Conservation (phyloP, 2,888 invertebrate species). For the Malthinus flaveolus region DNA sequence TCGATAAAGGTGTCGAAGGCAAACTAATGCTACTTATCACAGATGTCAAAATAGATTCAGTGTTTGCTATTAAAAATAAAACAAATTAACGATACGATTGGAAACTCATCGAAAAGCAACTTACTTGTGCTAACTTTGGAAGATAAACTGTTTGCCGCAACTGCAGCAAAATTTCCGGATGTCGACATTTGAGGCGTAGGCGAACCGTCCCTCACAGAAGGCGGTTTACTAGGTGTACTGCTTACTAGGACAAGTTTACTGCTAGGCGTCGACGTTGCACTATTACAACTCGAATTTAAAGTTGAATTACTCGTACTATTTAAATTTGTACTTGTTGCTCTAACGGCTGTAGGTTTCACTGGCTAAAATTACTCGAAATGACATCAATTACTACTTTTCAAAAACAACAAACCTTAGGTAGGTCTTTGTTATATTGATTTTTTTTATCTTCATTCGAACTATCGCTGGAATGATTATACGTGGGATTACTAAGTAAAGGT, state of each 20-base stretch:
- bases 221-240: slow-evolving; percentile 51
- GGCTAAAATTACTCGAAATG: slow-evolving; percentile 61
- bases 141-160: slow-evolving; percentile 57
- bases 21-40: slow-evolving; percentile 49
- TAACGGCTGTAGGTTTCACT: slow-evolving; percentile 84
- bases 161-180: slow-evolving; percentile 65
- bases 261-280: slow-evolving; percentile 50
- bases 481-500: slow-evolving; percentile 53
- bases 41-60: slow-evolving; percentile 48
- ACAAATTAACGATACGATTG: too few relatives aligned
- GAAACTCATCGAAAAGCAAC: slow-evolving; percentile 22
- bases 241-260: slow-evolving; percentile 48
- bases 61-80: slow-evolving; percentile 36
- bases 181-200: slow-evolving; percentile 55
- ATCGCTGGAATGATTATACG: slow-evolving; percentile 80
- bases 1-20: slow-evolving; percentile 28
- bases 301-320: slow-evolving; percentile 59
- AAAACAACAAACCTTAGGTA: slow-evolving; percentile 55
- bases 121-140: slow-evolving; percentile 53
- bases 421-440: slow-evolving; percentile 56
- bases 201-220: slow-evolving; percentile 51
- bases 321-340: slow-evolving; percentile 60
- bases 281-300: slow-evolving; percentile 54
- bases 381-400: not conserved
- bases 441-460: slow-evolving; percentile 75